Conservation (phyloP, 2,888 invertebrate species). For the Galerucella nymphaeae region DNA sequence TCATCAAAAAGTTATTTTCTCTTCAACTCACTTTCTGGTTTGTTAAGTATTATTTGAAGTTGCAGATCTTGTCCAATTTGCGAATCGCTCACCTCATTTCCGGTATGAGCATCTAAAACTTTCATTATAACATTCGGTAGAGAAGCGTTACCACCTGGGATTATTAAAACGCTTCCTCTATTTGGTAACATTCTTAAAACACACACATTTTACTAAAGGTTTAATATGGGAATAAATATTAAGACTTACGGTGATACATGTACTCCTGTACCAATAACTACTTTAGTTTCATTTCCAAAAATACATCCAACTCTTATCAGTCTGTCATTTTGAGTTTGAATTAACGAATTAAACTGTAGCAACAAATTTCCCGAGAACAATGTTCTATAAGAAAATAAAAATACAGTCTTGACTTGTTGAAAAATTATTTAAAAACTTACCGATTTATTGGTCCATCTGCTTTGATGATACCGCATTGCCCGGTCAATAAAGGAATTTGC, state of each 20-base stretch:
- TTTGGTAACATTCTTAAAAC: conserved; percentile 62
- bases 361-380: conserved; percentile 81
- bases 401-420: no score
- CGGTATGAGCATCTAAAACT: conserved; percentile 70
- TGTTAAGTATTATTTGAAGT: conserved; percentile 70
- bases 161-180: conserved; percentile 67
- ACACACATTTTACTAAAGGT: not conserved
- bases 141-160: conserved; percentile 62
- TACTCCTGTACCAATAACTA: conserved; percentile 70
- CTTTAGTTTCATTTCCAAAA: conserved; percentile 67
- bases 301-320: conserved; percentile 84
- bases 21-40: conserved; percentile 34
- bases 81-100: conserved; percentile 72
- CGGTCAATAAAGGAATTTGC: conserved; percentile 69
- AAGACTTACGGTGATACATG: conserved; percentile 69
- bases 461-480: conserved; percentile 70
- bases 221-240: no score
- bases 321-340: conserved; percentile 87
- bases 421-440: conserved; percentile 54
- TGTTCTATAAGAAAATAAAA: conserved; percentile 68
- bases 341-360: conserved; percentile 85
- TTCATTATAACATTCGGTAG: conserved; percentile 69
- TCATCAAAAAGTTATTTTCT: no score
- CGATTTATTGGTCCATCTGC: conserved; percentile 69
- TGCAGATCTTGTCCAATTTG: conserved; percentile 76